These are phyloP conservation scores for Neoarius graeffei DNA, from an alignment of 2,113 vertebrate species.

Conservation along the genomic window DNA sequence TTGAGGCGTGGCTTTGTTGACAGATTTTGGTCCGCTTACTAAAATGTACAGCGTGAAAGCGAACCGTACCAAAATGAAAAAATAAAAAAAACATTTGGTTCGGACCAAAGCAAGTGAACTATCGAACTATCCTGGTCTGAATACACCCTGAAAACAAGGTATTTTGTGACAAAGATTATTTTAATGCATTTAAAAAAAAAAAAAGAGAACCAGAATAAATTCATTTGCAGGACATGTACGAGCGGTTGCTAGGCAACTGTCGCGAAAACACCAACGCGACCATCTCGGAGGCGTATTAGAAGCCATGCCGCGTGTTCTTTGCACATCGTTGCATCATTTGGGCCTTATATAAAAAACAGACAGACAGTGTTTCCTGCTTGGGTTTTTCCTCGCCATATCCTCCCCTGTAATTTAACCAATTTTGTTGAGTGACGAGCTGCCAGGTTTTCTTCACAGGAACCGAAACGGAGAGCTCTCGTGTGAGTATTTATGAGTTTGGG, in stretches of 20 bases:
- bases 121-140: too few species aligned
- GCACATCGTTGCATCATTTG: not conserved
- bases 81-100: too few species aligned
- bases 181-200: not conserved
- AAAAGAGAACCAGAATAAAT: not conserved
- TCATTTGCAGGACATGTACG: not conserved
- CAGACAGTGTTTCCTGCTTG: not conserved
- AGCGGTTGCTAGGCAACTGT: conserved; percentile 12
- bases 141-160: too few species aligned
- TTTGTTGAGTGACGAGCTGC: conserved; percentile 19
- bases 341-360: not conserved
- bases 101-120: too few species aligned
- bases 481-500: conserved; percentile 1
- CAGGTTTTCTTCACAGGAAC: not conserved
- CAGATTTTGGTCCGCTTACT: too few species aligned
- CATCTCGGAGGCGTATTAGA: not conserved
- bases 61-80: too few species aligned
- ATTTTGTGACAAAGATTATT: not conserved
- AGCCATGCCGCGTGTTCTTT: not conserved
- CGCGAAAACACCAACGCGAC: too few species aligned
- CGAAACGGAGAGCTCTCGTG: not conserved
- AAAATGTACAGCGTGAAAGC: too few species aligned
- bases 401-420: not conserved
- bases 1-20: too few species aligned
- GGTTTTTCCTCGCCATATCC: not conserved